These are phyloP conservation scores for Crypturellus undulatus DNA, from an alignment of 2,113 vertebrate genomes.

Conservation along the genomic window DNA sequence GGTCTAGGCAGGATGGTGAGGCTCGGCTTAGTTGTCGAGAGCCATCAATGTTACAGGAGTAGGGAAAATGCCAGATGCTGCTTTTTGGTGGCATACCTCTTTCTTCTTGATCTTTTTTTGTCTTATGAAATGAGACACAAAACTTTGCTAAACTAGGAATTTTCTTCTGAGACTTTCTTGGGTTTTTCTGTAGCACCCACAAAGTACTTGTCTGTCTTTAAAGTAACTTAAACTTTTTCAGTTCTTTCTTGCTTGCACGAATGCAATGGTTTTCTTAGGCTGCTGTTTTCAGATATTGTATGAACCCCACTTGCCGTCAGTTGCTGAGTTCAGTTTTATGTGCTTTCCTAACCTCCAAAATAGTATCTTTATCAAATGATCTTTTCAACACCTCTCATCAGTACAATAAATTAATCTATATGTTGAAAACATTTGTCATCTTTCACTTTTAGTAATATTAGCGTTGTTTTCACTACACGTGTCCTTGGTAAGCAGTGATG, in stretches of 20 bases:
- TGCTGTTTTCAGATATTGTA: neutral
- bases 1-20: neutral
- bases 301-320: neutral
- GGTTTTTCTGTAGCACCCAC: neutral
- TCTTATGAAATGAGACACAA: neutral
- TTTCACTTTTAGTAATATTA: neutral
- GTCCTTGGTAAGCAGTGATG: neutral
- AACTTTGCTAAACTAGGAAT: neutral
- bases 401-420: neutral
- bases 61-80: neutral
- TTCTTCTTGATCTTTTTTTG: neutral
- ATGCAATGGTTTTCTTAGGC: neutral
- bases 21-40: neutral
- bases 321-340: neutral
- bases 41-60: neutral
- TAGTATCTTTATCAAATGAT: neutral
- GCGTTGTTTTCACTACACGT: fast-evolving
- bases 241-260: neutral
- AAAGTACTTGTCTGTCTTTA: neutral
- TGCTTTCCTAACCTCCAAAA: neutral
- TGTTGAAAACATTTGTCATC: neutral
- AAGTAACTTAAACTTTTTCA: neutral
- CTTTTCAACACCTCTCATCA: neutral
- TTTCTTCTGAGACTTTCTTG: neutral
- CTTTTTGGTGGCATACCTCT: neutral